These are phyloP conservation scores for Salvator merianae DNA, from an alignment of 2,113 vertebrate genomes.

Conservation along the genomic window DNA sequence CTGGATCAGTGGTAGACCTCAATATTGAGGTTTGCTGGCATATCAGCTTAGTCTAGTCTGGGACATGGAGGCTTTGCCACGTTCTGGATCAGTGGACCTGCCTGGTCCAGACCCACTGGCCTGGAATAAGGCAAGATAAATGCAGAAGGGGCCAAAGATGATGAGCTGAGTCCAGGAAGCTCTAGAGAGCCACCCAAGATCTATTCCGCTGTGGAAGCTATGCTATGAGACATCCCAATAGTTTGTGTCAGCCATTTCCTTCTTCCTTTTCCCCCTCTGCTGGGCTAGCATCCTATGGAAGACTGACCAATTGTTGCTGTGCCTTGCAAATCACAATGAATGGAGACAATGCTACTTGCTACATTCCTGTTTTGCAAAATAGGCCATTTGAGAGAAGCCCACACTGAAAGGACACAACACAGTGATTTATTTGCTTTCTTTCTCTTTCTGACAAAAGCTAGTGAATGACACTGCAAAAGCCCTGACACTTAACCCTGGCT, in stretches of 20 bases:
- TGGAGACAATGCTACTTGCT: slow-evolving; percentile 1
- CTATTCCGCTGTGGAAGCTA: not conserved
- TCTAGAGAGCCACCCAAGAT: not conserved
- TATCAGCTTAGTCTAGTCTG: no score
- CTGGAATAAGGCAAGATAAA: no score
- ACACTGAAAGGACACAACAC: not conserved
- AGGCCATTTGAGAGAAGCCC: not conserved
- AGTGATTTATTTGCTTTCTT: not conserved
- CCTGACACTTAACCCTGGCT: slow-evolving; percentile 19
- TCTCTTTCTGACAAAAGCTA: not conserved
- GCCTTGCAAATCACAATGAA: slow-evolving; percentile 12
- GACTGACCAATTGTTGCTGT: not conserved
- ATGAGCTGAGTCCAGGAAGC: no score
- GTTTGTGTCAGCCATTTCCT: not conserved
- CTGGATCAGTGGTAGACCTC: no score
- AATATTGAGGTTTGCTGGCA: no score
- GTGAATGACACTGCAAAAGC: not conserved
- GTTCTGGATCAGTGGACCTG: no score
- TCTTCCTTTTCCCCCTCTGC: not conserved
- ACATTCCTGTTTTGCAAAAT: not conserved
- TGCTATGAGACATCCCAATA: not conserved
- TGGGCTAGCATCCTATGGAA: not conserved
- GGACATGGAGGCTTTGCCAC: no score
- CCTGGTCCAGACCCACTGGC: no score
- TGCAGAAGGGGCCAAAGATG: no score